Evolutionary conservation across 2,797 vertebrate species (phyloP).

Genomic region (Cirrhinus molitorella): DNA sequence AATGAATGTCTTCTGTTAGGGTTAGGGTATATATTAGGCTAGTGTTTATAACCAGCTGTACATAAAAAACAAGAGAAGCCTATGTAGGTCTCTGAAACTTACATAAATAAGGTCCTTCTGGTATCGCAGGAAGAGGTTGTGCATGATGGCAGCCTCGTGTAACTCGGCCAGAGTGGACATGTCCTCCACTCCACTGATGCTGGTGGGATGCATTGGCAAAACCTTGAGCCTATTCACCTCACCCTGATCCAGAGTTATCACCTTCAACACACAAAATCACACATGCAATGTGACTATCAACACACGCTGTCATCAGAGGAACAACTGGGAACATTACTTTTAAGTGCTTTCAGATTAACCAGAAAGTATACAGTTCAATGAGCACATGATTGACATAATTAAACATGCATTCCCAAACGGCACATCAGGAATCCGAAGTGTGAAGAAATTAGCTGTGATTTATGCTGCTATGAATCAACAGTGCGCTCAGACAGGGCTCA

Average conservation of each 20-base stretch:
- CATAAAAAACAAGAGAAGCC: neutral
- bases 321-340: neutral
- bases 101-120: slow-evolving; percentile 89
- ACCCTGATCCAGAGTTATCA: slow-evolving; percentile 76
- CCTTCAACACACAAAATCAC: slow-evolving; percentile 72
- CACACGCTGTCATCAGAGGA: neutral
- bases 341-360: neutral
- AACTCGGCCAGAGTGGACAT: slow-evolving; percentile 90
- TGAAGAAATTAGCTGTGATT: slow-evolving; percentile 28
- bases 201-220: slow-evolving; percentile 86
- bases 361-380: neutral
- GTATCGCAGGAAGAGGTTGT: slow-evolving; percentile 89
- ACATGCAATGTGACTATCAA: neutral
- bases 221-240: slow-evolving; percentile 81
- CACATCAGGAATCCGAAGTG: neutral
- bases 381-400: neutral
- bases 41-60: neutral
- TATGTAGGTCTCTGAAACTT: slow-evolving; percentile 44
- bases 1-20: no score
- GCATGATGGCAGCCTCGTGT: slow-evolving; percentile 91
- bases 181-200: slow-evolving; percentile 85
- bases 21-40: neutral
- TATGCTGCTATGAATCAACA: slow-evolving; percentile 3
- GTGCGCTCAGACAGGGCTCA: slow-evolving; percentile 1
- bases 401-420: neutral